Base-by-base conservation (phyloP, 2,797 vertebrate species). In the Micrastur ruficollis region DNA sequence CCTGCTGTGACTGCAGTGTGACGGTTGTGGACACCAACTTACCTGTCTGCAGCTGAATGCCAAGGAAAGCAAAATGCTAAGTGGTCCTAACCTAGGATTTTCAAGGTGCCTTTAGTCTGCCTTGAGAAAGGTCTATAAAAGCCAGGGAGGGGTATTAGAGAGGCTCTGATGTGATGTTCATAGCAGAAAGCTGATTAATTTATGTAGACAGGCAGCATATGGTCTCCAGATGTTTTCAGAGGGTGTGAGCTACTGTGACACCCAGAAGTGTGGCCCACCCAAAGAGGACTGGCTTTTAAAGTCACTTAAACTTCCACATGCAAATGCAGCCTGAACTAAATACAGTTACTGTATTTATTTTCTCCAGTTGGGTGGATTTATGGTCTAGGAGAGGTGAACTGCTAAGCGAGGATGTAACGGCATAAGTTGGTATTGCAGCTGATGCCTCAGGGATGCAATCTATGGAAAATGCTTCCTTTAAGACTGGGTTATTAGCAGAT, bases 141-240 rank as follows among this genome's bases (percentile, higher is more conserved):
- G 17, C 14, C 40, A 31, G 26, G 44, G 29, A 61, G 67, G 46
- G 31, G 15, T 68, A 3, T 46, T 42, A 50, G 65, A 59, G 67
- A 72, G 47, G 56, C 56, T 67, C 44, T 79, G 63, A 17, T 38
- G 55, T 50, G 67, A 68, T 34, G 19, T 23, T 86, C 50, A 2
- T 59, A 52, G 53, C 74, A 81, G 71, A 81, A 87, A 52, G 49
- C 25, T 11, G 50, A 10, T 68, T 72, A 49, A 75, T 90, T 79
- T 11, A 25, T 19, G 3, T 55, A 65, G 86, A 27, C 58, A 46
- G 59, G 55, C 1, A 2, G 73, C 90, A 47, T 79, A 75, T 63
- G 88, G 61, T 81, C 79, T 93, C 79, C 90, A 90, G 79, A 63
- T 91, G 89, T 70, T 91, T 83, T 29, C 56, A 42, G 65, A 91